Base-by-base conservation (phyloP, 2,113 vertebrate genomes). In the Melanerpes formicivorus region DNA sequence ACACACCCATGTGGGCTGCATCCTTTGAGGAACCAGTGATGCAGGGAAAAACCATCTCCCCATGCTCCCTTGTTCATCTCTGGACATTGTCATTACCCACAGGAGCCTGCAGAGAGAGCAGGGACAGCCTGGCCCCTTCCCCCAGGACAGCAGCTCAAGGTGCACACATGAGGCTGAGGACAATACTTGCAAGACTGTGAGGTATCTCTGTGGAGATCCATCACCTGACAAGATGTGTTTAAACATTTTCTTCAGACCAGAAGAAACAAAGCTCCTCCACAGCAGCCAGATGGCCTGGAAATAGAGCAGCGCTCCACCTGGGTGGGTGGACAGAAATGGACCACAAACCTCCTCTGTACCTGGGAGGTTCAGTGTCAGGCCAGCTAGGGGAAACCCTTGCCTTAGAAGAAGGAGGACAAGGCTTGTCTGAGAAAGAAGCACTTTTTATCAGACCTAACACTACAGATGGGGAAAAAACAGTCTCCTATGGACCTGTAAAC, bases 101-200 rank as follows among this genome's bases (percentile, higher is more conserved):
- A 10, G 14, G 48, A 18, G 27, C 8, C 34, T 40, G 19, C 0
- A 2, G 29, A 59, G 67, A 63, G 26, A 62, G 10, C 59, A 72
- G 58, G 54, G 17, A 29, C 42, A 77, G 25, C 11, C 27, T 29
- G 42, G 10, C 37, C 16, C 50, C 42, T 69, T 46, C 37, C 72
- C 32, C 18, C 3, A 4, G 56, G 48, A 22, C 23, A 46, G 32
- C 3, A 5, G 78, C 71, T 72, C 63, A 16, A 29, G 48, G 32
- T 34, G 29, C 60, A 44, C 0, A 0, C 16, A 18, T 0, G 0
- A 80, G 44, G 54, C 54, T 60, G 16, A 80, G 48, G 40, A 27
- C 25, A 69, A 16, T 18, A 22, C 11, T 37, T n/a, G 22, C 21
- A 59, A 18, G 18, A 42, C 0, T 26, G 11, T 5, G 44, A 63